Percentiles rank a stretch among this genome's conserved stretches.
These are phyloP conservation scores for Cyprinella venusta DNA, from an alignment of 2,797 vertebrate genomes.

Conservation along the genomic window DNA sequence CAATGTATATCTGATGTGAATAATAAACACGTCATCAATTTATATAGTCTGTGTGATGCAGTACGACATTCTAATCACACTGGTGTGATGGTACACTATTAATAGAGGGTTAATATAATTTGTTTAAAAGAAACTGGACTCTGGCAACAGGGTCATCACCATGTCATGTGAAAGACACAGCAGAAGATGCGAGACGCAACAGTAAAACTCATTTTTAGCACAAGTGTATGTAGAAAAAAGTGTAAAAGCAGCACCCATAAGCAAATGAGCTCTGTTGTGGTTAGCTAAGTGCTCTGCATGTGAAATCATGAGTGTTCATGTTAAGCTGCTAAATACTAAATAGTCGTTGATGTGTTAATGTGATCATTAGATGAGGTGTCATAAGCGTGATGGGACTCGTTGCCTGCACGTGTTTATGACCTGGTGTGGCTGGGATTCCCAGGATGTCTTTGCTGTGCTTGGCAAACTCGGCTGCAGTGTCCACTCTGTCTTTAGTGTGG, in stretches of 20 bases:
- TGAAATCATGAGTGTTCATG: conserved; percentile 6
- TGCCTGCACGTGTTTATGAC: conserved; percentile 68
- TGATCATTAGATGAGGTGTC: not conserved
- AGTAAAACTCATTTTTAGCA: not conserved
- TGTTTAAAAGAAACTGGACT: no score
- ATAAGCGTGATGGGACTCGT: not conserved
- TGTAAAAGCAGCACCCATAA: not conserved
- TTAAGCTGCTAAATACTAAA: not conserved
- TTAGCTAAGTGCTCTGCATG: not conserved
- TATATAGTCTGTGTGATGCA: no score
- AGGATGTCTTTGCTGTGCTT: conserved; percentile 86
- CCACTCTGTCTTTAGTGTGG: conserved; percentile 80
- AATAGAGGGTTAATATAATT: no score
- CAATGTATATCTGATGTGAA: no score
- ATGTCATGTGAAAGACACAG: no score
- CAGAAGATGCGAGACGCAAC: no score
- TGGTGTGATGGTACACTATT: no score
- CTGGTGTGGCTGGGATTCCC: conserved; percentile 91
- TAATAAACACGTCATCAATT: no score
- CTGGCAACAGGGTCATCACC: no score
- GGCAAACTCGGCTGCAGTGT: conserved; percentile 88
- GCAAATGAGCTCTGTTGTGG: not conserved
- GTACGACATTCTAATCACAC: no score
- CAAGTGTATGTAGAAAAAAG: not conserved
- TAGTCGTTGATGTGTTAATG: conserved; percentile 13